These are phyloP conservation scores for Ridgeia piscesae DNA, from an alignment of 1,140 invertebrate species.

Conservation along the genomic window DNA sequence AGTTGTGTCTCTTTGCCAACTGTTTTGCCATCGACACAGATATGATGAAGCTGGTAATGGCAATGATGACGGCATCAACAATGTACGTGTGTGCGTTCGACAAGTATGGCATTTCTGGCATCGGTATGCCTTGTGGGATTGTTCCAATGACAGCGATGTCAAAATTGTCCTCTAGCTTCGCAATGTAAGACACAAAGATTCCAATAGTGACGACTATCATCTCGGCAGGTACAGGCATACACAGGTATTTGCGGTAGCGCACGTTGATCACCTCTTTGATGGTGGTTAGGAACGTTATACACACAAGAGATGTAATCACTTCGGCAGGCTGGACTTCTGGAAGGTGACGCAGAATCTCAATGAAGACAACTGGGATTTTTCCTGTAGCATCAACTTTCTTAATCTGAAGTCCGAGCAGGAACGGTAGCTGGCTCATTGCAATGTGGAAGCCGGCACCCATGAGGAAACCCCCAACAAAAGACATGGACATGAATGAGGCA, in stretches of 20 bases:
- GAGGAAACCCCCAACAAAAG: slow-evolving; percentile 29
- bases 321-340: slow-evolving; percentile 46
- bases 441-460: slow-evolving; percentile 26
- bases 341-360: slow-evolving; percentile 45
- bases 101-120: slow-evolving; percentile 23
- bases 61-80: slow-evolving; percentile 72
- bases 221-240: slow-evolving; percentile 79
- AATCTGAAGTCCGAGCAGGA: slow-evolving; percentile 23
- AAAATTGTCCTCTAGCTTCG: slow-evolving; percentile 37
- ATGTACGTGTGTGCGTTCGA: slow-evolving; percentile 39
- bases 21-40: slow-evolving; percentile 87
- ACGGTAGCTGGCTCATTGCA: slow-evolving; percentile 26
- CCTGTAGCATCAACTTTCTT: slow-evolving; percentile 13
- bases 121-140: slow-evolving; percentile 54
- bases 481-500: slow-evolving; percentile 29
- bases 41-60: slow-evolving; percentile 85
- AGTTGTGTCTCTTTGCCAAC: slow-evolving; percentile 58
- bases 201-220: slow-evolving; percentile 62
- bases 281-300: slow-evolving; percentile 70
- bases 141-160: slow-evolving; percentile 38
- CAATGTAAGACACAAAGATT: slow-evolving; percentile 38
- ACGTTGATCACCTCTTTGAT: slow-evolving; percentile 83
- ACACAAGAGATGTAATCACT: slow-evolving; percentile 69
- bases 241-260: slow-evolving; percentile 62
- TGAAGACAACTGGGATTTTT: slow-evolving; percentile 36